phyloP scores from a whole-genome alignment of 2,888 invertebrate genomes.

The Metalampra italica region DNA sequence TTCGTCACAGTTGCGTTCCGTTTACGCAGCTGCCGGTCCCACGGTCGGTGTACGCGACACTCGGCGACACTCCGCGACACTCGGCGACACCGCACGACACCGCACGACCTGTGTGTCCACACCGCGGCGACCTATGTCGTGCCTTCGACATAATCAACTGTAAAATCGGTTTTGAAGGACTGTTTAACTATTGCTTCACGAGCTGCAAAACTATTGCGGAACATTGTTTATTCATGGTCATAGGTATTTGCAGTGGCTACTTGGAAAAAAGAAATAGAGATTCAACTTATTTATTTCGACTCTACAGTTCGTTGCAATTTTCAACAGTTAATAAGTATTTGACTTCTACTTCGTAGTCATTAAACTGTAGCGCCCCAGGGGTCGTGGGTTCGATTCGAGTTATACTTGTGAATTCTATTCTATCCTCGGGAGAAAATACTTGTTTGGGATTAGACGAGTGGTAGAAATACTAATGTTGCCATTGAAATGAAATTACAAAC shows the following conservation, averaged over 20 bases:
- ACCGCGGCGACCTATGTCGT: conserved; percentile 44
- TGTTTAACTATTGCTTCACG: conserved; percentile 45
- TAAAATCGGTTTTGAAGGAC: conserved; percentile 60
- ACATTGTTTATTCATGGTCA: conserved; percentile 4
- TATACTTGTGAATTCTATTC: too few relatives aligned
- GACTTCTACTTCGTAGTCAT: too few relatives aligned
- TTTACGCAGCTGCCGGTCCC: conserved; percentile 64
- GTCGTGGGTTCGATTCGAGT: too few relatives aligned
- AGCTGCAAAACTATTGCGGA: conserved; percentile 21
- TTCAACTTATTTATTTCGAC: too few relatives aligned
- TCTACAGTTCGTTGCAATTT: too few relatives aligned
- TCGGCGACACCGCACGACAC: conserved; percentile 17
- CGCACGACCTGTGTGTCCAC: conserved; percentile 33
- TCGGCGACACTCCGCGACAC: conserved; percentile 25
- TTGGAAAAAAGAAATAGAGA: too few relatives aligned
- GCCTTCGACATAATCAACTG: conserved; percentile 51
- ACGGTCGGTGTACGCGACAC: conserved; percentile 46
- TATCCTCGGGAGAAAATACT: too few relatives aligned
- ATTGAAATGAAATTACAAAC: too few relatives aligned
- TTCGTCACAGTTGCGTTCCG: conserved; percentile 68
- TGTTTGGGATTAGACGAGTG: too few relatives aligned
- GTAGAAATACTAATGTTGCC: too few relatives aligned
- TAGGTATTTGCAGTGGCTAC: conserved; percentile 2
- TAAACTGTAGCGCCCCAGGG: too few relatives aligned
- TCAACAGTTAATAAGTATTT: too few relatives aligned